These are phyloP conservation scores for Drosophila borealis DNA, from an alignment of 2,888 invertebrate genomes.

Conservation along the genomic window DNA sequence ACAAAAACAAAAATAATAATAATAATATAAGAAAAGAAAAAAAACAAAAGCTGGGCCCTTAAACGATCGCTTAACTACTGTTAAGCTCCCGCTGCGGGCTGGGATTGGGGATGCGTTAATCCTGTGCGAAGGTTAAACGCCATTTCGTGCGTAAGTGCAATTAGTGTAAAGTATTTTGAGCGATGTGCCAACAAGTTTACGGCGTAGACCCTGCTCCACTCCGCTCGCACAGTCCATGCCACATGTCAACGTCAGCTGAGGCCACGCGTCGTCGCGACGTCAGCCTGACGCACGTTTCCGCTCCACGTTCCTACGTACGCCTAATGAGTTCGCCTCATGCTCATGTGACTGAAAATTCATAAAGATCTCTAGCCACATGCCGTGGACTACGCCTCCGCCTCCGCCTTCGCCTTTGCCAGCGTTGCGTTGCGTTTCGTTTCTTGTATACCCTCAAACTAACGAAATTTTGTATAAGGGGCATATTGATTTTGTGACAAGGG, in stretches of 20 bases:
- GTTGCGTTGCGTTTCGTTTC: too few species aligned
- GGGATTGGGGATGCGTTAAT: constrained; percentile 51
- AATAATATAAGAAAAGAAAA: not conserved
- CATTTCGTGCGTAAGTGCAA: constrained; percentile 78
- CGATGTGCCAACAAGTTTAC: constrained; percentile 52
- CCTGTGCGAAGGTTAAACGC: constrained; percentile 71
- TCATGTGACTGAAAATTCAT: constrained; percentile 74
- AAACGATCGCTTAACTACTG: constrained; percentile 81
- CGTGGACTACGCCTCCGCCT: constrained; percentile 7
- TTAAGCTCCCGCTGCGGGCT: constrained; percentile 64
- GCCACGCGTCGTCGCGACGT: constrained; percentile 45
- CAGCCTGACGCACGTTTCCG: constrained; percentile 72
- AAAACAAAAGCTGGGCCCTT: constrained; percentile 61
- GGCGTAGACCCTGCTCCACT: not conserved
- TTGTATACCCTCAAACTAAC: too few species aligned
- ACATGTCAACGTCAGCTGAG: constrained; percentile 50
- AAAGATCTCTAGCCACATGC: constrained; percentile 35
- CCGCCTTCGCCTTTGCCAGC: not conserved
- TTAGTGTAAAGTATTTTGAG: constrained; percentile 73
- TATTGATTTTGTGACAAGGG: too few species aligned
- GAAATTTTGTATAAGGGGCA: too few species aligned
- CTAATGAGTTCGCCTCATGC: constrained; percentile 62
- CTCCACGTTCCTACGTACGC: constrained; percentile 45
- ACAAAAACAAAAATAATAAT: constrained; percentile 1
- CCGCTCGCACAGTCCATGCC: not conserved